These are phyloP conservation scores for Chinchilla lanigera DNA, from an alignment of 2,113 vertebrate genomes.

Conservation along the genomic window DNA sequence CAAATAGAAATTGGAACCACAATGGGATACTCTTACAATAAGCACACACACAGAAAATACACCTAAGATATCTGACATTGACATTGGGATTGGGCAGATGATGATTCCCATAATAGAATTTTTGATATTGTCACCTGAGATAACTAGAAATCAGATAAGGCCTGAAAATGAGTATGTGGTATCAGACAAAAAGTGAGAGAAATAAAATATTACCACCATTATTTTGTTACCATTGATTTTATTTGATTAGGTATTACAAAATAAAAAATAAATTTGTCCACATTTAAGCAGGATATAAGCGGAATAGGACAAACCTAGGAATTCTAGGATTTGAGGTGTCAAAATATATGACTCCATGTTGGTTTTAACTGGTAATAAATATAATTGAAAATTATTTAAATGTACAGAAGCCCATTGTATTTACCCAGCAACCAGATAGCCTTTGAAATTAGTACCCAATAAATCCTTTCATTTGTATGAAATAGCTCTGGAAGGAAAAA, in stretches of 20 bases:
- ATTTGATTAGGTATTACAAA: slow-evolving; percentile 11
- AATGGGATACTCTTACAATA: background rate
- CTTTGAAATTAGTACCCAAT: background rate
- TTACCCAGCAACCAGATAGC: background rate
- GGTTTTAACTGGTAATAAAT: slow-evolving; percentile 18
- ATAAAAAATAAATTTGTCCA: background rate
- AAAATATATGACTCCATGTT: background rate
- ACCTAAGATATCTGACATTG: background rate
- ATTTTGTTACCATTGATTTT: background rate
- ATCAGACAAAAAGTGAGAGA: background rate
- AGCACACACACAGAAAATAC: background rate
- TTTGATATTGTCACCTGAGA: background rate
- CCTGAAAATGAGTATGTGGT: background rate
- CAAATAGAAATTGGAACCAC: background rate
- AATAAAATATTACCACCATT: background rate
- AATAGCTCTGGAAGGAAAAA: background rate
- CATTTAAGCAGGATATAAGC: background rate
- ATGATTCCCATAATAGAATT: background rate
- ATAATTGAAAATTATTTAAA: slow-evolving; percentile 38
- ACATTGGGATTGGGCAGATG: background rate
- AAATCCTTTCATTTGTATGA: slow-evolving; percentile 34
- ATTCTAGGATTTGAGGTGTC: background rate
- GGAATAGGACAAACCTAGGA: background rate
- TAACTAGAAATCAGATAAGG: background rate
- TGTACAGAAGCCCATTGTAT: background rate